These are phyloP conservation scores for Drosophila cognata DNA, from an alignment of 2,888 invertebrate genomes.

Conservation along the genomic window DNA sequence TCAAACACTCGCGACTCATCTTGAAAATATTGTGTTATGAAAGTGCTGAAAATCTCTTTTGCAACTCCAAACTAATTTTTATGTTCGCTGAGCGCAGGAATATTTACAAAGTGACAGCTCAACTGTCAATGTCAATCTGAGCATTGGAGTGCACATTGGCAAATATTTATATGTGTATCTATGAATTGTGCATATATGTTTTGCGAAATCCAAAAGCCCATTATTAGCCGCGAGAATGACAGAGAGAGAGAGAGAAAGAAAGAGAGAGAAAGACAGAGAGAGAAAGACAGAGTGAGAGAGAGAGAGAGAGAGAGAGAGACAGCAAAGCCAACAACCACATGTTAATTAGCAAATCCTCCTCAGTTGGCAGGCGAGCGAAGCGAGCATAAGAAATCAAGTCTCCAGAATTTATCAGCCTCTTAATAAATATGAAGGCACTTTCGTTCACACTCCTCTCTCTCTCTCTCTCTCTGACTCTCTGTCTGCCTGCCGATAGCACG, in stretches of 20 bases:
- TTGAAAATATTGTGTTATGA: constrained; percentile 11
- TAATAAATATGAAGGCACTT: constrained; percentile 10
- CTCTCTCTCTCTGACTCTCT: neutral
- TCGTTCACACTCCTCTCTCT: neutral
- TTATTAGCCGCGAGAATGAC: constrained; percentile 52
- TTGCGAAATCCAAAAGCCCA: constrained; percentile 70
- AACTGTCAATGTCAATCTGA: constrained; percentile 76
- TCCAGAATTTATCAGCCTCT: constrained; percentile 62
- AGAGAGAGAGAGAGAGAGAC: constrained; percentile 15
- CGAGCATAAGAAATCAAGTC: constrained; percentile 64
- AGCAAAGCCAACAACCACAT: constrained; percentile 1
- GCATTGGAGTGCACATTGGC: constrained; percentile 50
- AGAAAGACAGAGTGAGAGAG: constrained; percentile 17
- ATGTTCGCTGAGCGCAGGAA: constrained; percentile 17
- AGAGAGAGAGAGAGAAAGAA: constrained; percentile 7
- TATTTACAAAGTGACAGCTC: constrained; percentile 45
- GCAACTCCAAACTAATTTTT: constrained; percentile 13
- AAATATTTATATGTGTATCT: constrained; percentile 73
- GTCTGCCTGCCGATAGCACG: constrained; percentile 6
- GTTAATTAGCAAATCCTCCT: constrained; percentile 62
- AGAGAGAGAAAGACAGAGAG: constrained; percentile 10
- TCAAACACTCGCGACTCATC: constrained; percentile 52
- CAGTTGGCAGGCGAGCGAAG: constrained; percentile 4
- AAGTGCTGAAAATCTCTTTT: neutral
- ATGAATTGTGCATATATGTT: constrained; percentile 52